Base-by-base conservation (phyloP, 2,888 invertebrate genomes). In the Drosophila eohydei region DNA sequence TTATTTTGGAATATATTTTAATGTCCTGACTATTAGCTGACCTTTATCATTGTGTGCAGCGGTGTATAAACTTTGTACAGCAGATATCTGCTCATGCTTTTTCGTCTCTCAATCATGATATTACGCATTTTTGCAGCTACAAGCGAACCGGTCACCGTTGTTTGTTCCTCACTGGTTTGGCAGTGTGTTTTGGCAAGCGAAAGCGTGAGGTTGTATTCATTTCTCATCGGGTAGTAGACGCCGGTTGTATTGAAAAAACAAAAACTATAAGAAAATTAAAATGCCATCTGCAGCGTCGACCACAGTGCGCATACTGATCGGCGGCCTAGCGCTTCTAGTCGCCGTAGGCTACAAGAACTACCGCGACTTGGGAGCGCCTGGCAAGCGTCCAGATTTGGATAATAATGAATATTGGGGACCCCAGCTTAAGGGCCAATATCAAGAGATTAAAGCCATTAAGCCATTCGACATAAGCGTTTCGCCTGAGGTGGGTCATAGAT, bases 321-420 rank as follows among this genome's bases (percentile, higher is more conserved):
- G 88, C 16, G 78, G 57, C 3, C 9, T 91, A 6, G 70, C 81
- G n/a, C 65, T 92, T 51, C 58, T 81, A 9, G 12, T 83, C 9
- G 92, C 91, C 0, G 78, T 91, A 0, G 67, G 89, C n/a, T 89
- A 83, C 50, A 91, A 92, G 55, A 92, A 90, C 61, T 92, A 91
- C 66, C 82, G 86, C 6, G 77, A 90, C 14, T 57, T 92, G 11
- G 58, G 85, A 0, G 80, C 81, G 36, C 90, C 92, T 6, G 57
- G 90, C n/a, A 83, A 89, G 36, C 79, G 82, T 14, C 93, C 93
- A 5, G 75, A 89, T 52, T 64, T 93, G 11, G 90, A 91, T 82
- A 68, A 81, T 14, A 81, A 91, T 30, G 90, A 82, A 57, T 93
- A 92, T 71, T 93, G 93, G 93, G 93, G 93, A 16, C 91, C 92